Conservation (phyloP, 2,888 invertebrate species). For the Amphipyra berbera region DNA sequence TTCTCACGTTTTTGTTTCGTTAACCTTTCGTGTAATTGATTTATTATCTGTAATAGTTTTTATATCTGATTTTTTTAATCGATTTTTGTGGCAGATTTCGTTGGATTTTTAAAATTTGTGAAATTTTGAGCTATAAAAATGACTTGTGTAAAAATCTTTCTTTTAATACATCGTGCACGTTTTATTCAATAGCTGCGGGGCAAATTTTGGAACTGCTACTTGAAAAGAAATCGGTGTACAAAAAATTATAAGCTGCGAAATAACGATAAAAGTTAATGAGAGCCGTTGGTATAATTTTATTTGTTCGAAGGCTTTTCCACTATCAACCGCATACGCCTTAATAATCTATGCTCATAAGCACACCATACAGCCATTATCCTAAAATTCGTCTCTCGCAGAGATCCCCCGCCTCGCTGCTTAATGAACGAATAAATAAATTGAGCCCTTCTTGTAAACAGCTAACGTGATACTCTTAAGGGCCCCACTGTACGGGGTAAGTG, state of each 20-base stretch:
- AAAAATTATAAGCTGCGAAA: constrained; percentile 40
- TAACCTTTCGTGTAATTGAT: constrained; percentile 82
- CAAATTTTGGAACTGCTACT: constrained; percentile 16
- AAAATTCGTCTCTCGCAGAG: constrained; percentile 85
- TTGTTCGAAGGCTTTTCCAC: constrained; percentile 54
- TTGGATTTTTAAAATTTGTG: constrained; percentile 29
- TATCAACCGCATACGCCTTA: constrained; percentile 61
- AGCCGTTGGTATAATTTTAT: constrained; percentile 54
- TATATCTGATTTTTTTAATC: constrained; percentile 63
- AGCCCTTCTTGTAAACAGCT: constrained; percentile 86
- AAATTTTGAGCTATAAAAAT: constrained; percentile 14
- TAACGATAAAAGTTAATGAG: constrained; percentile 51
- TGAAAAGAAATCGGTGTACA: constrained; percentile 28
- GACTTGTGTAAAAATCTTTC: background rate
- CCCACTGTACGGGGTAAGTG: constrained; percentile 89
- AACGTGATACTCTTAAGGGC: constrained; percentile 79
- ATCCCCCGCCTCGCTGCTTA: constrained; percentile 83
- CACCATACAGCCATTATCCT: constrained; percentile 81
- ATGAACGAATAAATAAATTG: constrained; percentile 89
- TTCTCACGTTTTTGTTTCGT: constrained; percentile 88
- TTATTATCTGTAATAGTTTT: constrained; percentile 76
- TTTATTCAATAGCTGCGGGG: constrained; percentile 9
- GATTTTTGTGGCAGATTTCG: constrained; percentile 51
- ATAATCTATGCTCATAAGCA: constrained; percentile 68
- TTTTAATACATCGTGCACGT: constrained; percentile 12